Percentiles rank a stretch among this genome's conserved stretches.
Conservation (phyloP, 2,888 invertebrate genomes). For the Lepidonotus clava region DNA sequence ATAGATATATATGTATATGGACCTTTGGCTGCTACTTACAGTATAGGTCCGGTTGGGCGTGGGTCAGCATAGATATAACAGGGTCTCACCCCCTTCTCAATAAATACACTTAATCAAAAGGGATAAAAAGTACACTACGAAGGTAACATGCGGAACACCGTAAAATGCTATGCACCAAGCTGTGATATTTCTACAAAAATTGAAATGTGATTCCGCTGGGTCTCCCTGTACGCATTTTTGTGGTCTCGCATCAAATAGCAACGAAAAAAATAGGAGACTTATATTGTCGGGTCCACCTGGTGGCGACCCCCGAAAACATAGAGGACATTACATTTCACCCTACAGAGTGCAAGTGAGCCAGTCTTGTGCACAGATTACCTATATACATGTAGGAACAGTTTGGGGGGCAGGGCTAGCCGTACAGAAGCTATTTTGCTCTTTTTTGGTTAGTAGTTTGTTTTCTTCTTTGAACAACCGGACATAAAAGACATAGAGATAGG, state of each 20-base stretch:
- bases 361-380: slow-evolving; percentile 41
- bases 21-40: slow-evolving; percentile 45
- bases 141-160: slow-evolving; percentile 60
- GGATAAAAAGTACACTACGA: slow-evolving; percentile 46
- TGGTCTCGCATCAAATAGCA: slow-evolving; percentile 53
- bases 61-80: background rate
- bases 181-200: slow-evolving; percentile 65
- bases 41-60: slow-evolving; percentile 25
- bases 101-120: slow-evolving; percentile 52
- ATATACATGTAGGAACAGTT: slow-evolving; percentile 35
- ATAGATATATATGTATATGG: slow-evolving; percentile 46
- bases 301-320: slow-evolving; percentile 33
- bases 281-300: background rate
- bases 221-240: slow-evolving; percentile 54
- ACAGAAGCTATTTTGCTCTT: background rate
- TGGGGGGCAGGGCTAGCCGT: slow-evolving; percentile 34
- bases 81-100: slow-evolving; percentile 35
- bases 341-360: slow-evolving; percentile 54
- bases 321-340: slow-evolving; percentile 40
- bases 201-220: slow-evolving; percentile 44
- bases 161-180: slow-evolving; percentile 64
- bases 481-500: slow-evolving; percentile 17
- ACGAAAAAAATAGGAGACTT: slow-evolving; percentile 48
- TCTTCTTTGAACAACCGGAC: background rate
- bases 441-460: background rate